Conservation (phyloP, 2,888 invertebrate species). For the Sinopyrophorus schimmeli region DNA sequence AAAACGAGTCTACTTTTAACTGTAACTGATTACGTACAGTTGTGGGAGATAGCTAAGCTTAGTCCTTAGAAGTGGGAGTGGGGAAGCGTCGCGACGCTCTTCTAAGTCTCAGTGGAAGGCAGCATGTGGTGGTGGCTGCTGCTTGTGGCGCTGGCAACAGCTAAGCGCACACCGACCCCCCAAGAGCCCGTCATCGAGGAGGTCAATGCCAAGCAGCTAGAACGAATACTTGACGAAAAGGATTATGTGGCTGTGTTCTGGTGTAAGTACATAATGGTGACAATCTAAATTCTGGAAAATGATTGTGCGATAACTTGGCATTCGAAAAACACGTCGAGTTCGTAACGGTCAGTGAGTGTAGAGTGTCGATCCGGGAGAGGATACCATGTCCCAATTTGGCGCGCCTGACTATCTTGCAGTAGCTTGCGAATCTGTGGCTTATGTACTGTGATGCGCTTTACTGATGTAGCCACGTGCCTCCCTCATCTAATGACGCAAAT, state of each 20-base stretch:
- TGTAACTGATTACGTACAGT: constrained; percentile 22
- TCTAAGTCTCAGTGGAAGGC: constrained; percentile 50
- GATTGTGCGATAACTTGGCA: constrained; percentile 17
- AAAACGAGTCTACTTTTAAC: constrained; percentile 23
- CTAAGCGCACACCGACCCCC: constrained; percentile 53
- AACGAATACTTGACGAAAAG: constrained; percentile 85
- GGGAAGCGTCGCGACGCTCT: constrained; percentile 48
- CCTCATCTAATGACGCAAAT: constrained; percentile 22
- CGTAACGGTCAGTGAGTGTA: constrained; percentile 41
- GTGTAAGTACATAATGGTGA: constrained; percentile 74
- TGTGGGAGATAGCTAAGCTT: constrained; percentile 32
- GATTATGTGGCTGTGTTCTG: constrained; percentile 95
- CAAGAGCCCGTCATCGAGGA: constrained; percentile 82
- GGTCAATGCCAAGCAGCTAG: constrained; percentile 90
- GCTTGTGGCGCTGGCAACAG: constrained; percentile 59
- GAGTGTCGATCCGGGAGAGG: constrained; percentile 43
- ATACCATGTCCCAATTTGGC: constrained; percentile 54
- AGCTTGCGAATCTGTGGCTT: constrained; percentile 31
- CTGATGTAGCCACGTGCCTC: constrained; percentile 23
- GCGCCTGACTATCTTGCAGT: constrained; percentile 39
- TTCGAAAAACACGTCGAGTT: constrained; percentile 18
- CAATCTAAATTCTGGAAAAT: constrained; percentile 9
- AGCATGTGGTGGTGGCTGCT: constrained; percentile 59
- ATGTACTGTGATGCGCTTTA: constrained; percentile 18
- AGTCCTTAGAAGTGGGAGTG: constrained; percentile 40